Evolutionary conservation across 2,888 invertebrate genomes (phyloP).

Genomic region (Tetropium fuscum): DNA sequence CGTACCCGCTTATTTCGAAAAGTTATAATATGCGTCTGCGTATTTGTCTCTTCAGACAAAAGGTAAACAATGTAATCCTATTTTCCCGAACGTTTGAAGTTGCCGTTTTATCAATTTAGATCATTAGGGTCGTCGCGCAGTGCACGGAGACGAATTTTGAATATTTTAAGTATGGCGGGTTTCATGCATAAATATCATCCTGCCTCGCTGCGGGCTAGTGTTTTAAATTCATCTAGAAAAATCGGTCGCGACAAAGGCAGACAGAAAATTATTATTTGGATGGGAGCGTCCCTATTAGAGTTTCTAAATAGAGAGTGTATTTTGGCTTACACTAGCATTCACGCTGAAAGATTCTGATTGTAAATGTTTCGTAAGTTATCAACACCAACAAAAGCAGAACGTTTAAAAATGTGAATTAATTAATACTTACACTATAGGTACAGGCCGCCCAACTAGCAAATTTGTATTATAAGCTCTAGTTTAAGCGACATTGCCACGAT

Average conservation of each 20-base stretch:
- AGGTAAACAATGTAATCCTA: slow-evolving; percentile 50
- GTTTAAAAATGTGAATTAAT: too few species aligned
- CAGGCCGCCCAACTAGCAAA: too few species aligned
- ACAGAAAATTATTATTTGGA: background rate
- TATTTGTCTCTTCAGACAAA: slow-evolving; percentile 44
- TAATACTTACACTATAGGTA: too few species aligned
- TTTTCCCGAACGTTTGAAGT: slow-evolving; percentile 51
- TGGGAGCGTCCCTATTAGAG: background rate
- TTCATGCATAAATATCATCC: slow-evolving; percentile 35
- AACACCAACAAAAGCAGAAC: too few species aligned
- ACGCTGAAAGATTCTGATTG: too few species aligned
- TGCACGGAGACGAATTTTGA: slow-evolving; percentile 30
- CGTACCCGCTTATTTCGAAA: slow-evolving; percentile 43
- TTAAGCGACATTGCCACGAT: too few species aligned
- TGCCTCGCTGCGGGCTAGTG: slow-evolving; percentile 5
- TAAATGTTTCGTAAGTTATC: too few species aligned
- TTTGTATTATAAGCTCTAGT: too few species aligned
- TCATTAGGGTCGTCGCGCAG: slow-evolving; percentile 32
- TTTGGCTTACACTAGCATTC: too few species aligned
- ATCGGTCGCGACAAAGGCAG: background rate
- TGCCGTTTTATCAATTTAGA: slow-evolving; percentile 49
- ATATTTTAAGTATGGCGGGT: slow-evolving; percentile 39
- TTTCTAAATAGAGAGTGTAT: background rate
- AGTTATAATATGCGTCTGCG: slow-evolving; percentile 41
- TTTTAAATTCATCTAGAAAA: slow-evolving; percentile 10